phyloP scores from a whole-genome alignment of 2,888 invertebrate species.

The Andrena bucephala region DNA sequence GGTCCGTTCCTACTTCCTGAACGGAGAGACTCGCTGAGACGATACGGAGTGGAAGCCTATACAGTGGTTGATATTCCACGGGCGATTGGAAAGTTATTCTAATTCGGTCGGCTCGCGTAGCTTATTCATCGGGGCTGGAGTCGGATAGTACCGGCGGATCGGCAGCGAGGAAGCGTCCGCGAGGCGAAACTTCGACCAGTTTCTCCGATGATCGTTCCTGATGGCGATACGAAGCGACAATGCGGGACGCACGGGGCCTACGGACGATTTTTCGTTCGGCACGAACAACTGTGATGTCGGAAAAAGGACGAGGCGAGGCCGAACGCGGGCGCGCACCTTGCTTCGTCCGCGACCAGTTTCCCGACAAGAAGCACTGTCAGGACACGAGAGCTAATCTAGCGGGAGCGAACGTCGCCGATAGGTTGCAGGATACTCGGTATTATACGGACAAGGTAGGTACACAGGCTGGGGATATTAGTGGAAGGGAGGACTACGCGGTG shows the following conservation, averaged over 20 bases:
- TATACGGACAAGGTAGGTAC: constrained; percentile 35
- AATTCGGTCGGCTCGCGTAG: constrained; percentile 9
- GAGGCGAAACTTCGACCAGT: background rate
- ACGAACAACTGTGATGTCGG: constrained; percentile 6
- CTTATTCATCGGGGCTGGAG: background rate
- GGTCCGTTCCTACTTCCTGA: constrained; percentile 25
- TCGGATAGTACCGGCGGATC: background rate
- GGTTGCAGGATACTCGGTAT: constrained; percentile 58
- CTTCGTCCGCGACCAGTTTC: constrained; percentile 25
- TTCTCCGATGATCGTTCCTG: background rate
- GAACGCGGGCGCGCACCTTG: constrained; percentile 8
- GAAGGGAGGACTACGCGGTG: constrained; percentile 64
- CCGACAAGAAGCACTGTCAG: constrained; percentile 28
- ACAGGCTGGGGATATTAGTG: constrained; percentile 65
- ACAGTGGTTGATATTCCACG: background rate
- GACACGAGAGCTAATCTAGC: constrained; percentile 32
- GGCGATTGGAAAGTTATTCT: constrained; percentile 43
- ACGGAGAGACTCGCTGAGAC: background rate
- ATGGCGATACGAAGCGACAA: constrained; percentile 9
- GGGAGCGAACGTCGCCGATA: constrained; percentile 45
- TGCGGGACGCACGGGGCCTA: background rate
- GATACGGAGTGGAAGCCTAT: background rate
- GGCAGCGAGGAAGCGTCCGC: background rate
- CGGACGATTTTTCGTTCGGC: constrained; percentile 11
- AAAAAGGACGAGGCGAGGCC: constrained; percentile 24